A percentile compares a stretch with the other conserved stretches of the same genome.
Conservation (phyloP, 1,140 invertebrate species). For the Heliconius himera region DNA sequence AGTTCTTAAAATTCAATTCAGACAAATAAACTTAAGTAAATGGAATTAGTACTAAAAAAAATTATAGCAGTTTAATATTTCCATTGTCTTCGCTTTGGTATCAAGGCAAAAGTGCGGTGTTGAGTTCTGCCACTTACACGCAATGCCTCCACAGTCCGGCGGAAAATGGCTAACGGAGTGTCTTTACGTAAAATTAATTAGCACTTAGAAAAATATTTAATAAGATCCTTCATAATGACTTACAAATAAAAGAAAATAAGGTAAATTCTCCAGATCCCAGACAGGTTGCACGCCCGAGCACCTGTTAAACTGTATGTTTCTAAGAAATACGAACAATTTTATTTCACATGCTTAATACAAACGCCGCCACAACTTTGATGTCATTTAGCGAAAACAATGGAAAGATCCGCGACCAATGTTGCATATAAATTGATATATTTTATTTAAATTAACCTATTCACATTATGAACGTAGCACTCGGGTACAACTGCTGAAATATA, state of each 20-base stretch:
- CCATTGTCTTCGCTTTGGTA: too few species aligned
- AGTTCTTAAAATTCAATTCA: too few species aligned
- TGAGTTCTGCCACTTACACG: too few species aligned
- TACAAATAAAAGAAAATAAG: background rate
- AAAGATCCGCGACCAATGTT: conserved; percentile 62
- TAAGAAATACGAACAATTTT: conserved; percentile 69
- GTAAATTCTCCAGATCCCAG: conserved; percentile 5
- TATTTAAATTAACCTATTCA: conserved; percentile 79
- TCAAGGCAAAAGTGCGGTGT: too few species aligned
- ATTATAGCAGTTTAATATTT: too few species aligned
- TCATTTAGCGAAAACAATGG: conserved; percentile 81
- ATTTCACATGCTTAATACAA: conserved; percentile 77
- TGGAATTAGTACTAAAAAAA: too few species aligned
- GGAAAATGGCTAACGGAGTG: too few species aligned
- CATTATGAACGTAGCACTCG: conserved; percentile 68
- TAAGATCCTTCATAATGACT: too few species aligned
- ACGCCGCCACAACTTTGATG: conserved; percentile 77
- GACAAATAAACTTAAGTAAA: too few species aligned
- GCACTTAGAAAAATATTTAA: too few species aligned
- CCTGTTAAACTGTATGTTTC: conserved; percentile 67
- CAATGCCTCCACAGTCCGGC: too few species aligned
- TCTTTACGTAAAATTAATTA: too few species aligned
- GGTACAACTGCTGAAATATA: conserved; percentile 70
- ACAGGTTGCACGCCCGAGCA: conserved; percentile 51
- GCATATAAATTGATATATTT: conserved; percentile 75